Conservation (phyloP, 1,140 invertebrate species). For the Semibalanus balanoides region DNA sequence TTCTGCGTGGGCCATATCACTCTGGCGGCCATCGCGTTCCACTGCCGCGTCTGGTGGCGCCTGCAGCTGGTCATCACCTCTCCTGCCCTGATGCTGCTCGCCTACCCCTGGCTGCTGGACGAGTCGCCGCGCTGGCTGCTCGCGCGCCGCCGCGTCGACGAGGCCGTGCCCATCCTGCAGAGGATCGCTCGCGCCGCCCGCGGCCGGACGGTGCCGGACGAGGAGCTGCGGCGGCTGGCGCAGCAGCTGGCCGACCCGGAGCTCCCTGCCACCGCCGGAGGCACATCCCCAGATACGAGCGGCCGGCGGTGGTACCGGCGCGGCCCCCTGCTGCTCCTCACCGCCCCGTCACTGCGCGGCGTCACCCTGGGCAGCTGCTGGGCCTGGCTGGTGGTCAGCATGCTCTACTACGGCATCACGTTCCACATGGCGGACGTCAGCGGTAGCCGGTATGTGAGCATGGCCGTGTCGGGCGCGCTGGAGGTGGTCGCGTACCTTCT, state of each 20-base stretch:
- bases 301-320: background rate
- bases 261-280: too few species aligned
- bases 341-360: constrained; percentile 49
- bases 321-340: constrained; percentile 37
- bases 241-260: too few species aligned
- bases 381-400: constrained; percentile 45
- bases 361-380: constrained; percentile 59
- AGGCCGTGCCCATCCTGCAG: background rate
- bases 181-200: background rate
- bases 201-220: background rate
- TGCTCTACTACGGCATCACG: constrained; percentile 61
- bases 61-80: constrained; percentile 56
- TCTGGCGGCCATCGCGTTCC: constrained; percentile 52
- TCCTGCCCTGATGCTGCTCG: constrained; percentile 51
- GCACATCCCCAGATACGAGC: too few species aligned
- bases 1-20: constrained; percentile 61
- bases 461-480: constrained; percentile 17
- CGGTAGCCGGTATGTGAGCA: constrained; percentile 14
- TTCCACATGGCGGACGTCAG: constrained; percentile 55
- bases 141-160: background rate
- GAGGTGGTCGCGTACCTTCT: constrained; percentile 21
- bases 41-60: constrained; percentile 54
- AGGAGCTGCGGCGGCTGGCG: constrained; percentile 24
- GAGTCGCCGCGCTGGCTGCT: background rate
- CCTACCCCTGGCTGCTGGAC: constrained; percentile 56